Conservation (phyloP, 2,888 invertebrate genomes). For the Leptinotarsa juncta region DNA sequence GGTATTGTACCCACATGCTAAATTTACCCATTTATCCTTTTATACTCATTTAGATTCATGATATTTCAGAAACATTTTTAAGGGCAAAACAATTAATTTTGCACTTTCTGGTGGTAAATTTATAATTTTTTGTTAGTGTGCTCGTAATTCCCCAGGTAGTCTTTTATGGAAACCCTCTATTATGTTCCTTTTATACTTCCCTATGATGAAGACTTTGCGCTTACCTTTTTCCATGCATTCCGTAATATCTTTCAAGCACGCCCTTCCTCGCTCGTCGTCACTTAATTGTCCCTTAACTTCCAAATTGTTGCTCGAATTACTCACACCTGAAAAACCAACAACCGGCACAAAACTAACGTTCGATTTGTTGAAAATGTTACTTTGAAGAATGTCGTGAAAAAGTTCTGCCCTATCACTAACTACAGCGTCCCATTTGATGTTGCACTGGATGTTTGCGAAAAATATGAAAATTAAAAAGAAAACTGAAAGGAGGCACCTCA, state of each 20-base stretch:
- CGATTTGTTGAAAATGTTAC: conserved; percentile 3
- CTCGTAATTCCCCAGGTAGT: no score
- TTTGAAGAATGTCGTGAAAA: background rate
- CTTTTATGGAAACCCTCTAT: no score
- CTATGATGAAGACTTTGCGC: conserved; percentile 14
- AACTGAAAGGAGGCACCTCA: conserved; percentile 11
- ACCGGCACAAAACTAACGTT: background rate
- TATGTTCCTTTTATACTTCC: no score
- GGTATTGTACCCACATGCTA: no score
- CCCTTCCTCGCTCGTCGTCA: conserved; percentile 53
- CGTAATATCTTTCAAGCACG: conserved; percentile 57
- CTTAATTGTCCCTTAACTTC: conserved; percentile 17
- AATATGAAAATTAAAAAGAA: conserved; percentile 18
- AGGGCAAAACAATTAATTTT: no score
- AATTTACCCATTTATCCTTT: no score
- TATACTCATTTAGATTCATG: no score
- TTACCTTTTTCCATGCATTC: conserved; percentile 58
- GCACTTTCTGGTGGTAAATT: no score
- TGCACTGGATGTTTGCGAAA: conserved; percentile 17
- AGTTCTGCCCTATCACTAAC: background rate
- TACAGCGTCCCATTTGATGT: conserved; percentile 7
- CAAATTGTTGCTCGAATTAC: conserved; percentile 17
- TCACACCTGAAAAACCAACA: background rate
- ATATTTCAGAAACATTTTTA: no score
- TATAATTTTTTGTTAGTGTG: no score